A percentile compares a stretch with the other conserved stretches of the same genome.
These are phyloP conservation scores for Columba livia DNA, from an alignment of 2,113 vertebrate genomes.

Conservation along the genomic window DNA sequence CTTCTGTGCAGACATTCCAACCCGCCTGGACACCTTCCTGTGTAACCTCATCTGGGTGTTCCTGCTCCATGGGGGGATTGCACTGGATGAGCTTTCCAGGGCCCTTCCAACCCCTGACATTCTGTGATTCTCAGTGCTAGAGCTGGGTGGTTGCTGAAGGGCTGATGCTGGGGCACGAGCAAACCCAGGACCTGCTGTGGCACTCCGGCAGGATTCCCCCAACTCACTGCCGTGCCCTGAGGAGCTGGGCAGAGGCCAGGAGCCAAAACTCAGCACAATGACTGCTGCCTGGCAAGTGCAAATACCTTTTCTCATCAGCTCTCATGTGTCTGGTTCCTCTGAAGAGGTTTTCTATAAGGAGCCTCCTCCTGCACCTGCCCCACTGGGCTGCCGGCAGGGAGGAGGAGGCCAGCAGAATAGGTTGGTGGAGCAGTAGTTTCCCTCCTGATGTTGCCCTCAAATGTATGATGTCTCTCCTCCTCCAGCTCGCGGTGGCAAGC, in stretches of 20 bases:
- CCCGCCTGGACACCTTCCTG: too few relatives aligned
- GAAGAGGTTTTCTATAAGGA: background rate
- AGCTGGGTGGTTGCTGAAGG: background rate
- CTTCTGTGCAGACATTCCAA: too few relatives aligned
- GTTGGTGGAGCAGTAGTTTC: background rate
- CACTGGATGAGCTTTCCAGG: too few relatives aligned
- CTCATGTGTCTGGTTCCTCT: background rate
- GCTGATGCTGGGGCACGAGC: background rate
- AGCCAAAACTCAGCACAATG: background rate
- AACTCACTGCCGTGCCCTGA: background rate
- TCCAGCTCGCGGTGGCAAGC: background rate
- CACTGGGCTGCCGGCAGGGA: background rate
- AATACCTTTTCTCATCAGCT: background rate
- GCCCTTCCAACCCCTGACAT: too few relatives aligned
- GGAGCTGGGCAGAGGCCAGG: background rate
- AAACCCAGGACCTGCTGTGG: background rate
- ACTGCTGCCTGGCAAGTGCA: background rate
- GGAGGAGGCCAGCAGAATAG: background rate
- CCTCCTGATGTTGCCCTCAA: background rate
- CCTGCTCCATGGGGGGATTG: too few relatives aligned
- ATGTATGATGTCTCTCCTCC: background rate
- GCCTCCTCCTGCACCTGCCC: background rate
- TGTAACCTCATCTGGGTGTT: too few relatives aligned
- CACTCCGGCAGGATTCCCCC: background rate
- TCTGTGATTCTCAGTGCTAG: background rate